These are phyloP conservation scores for Siphamia tubifer DNA, from an alignment of 2,113 vertebrate species.

Conservation along the genomic window DNA sequence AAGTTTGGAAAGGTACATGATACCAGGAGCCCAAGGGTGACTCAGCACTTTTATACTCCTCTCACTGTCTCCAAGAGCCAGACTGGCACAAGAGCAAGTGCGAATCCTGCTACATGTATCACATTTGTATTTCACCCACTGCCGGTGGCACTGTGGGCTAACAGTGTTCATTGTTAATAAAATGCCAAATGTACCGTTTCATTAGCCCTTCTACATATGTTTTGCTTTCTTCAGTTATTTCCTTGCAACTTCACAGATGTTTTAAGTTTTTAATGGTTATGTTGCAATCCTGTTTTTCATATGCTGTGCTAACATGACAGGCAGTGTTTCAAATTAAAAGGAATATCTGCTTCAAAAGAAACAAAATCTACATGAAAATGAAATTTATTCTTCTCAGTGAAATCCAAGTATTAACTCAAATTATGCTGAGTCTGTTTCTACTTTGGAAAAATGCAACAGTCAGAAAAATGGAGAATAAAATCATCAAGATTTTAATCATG, in stretches of 20 bases:
- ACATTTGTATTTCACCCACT: not conserved
- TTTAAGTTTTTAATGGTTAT: too few relatives aligned
- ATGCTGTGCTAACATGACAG: not conserved
- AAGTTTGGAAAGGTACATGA: constrained; percentile 70
- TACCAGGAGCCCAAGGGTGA: constrained; percentile 59
- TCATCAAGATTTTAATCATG: not conserved
- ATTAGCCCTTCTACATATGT: not conserved
- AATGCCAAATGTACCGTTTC: not conserved
- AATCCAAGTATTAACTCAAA: constrained; percentile 5
- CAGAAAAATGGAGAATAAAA: not conserved
- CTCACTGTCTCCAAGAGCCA: constrained; percentile 37
- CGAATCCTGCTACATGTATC: constrained; percentile 35
- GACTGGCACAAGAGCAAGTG: constrained; percentile 41
- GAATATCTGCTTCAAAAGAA: constrained; percentile 6
- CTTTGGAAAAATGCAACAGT: not conserved
- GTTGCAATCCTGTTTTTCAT: not conserved
- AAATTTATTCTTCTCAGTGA: constrained; percentile 13
- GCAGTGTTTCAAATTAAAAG: not conserved
- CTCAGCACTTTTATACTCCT: constrained; percentile 70
- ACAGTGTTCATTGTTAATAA: not conserved
- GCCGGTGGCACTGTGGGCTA: not conserved
- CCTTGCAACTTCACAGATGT: too few relatives aligned
- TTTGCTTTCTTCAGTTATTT: not conserved
- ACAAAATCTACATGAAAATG: constrained; percentile 4
- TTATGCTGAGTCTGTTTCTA: not conserved